A percentile compares a stretch with the other conserved stretches of the same genome.
Evolutionary conservation across 2,888 invertebrate genomes (phyloP).

Genomic region (Hyppa rectilinea): DNA sequence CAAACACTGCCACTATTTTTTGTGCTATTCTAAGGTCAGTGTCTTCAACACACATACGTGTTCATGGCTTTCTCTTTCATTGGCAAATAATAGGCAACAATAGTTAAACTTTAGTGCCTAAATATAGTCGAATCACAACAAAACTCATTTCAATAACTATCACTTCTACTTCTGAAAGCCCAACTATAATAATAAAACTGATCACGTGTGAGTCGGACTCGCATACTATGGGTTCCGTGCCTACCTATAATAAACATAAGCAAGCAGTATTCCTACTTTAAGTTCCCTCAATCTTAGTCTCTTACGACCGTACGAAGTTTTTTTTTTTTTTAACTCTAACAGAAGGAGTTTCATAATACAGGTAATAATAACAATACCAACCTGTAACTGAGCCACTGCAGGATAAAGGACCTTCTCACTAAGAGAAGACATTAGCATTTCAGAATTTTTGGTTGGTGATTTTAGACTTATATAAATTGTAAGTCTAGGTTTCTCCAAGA

Average conservation of each 20-base stretch:
- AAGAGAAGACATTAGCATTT: too few relatives aligned
- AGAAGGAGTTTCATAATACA: too few relatives aligned
- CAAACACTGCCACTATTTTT: too few relatives aligned
- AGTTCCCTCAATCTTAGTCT: background rate
- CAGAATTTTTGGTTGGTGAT: too few relatives aligned
- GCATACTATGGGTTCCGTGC: slow-evolving; percentile 16
- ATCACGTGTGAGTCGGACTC: background rate
- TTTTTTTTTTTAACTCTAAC: too few relatives aligned
- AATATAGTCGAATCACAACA: slow-evolving; percentile 3
- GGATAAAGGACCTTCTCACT: too few relatives aligned
- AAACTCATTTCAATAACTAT: slow-evolving; percentile 24
- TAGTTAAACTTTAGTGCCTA: slow-evolving; percentile 7
- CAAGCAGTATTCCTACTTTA: background rate
- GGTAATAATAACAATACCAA: too few relatives aligned
- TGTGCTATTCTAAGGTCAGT: too few relatives aligned
- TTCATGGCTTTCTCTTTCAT: background rate
- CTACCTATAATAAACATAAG: background rate
- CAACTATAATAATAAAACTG: slow-evolving; percentile 26
- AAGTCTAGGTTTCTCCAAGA: too few relatives aligned
- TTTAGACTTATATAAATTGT: too few relatives aligned
- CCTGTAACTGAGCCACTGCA: too few relatives aligned
- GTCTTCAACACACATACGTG: too few relatives aligned
- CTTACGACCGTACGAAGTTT: background rate
- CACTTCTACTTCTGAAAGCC: slow-evolving; percentile 19
- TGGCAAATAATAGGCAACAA: background rate